Evolutionary conservation across 2,797 vertebrate species (phyloP), one percentile per base, ranked within the genome.

Genomic region (Sphenodon punctatus): DNA sequence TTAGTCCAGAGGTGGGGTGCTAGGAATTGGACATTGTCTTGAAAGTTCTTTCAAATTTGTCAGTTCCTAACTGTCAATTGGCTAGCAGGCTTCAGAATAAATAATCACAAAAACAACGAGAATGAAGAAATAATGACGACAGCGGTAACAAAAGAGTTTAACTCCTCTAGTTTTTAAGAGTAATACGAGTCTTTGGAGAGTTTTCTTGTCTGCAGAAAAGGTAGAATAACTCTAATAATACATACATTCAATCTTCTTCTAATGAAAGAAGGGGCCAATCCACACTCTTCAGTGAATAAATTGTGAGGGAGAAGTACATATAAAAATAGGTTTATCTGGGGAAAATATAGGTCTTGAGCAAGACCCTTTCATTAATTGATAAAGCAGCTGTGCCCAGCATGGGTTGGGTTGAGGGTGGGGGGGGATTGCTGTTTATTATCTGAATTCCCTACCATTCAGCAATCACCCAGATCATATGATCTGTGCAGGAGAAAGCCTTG

Each of bases 371-470:
- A 75, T 75, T 84, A 81, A 15, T 38, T 67, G 77, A 61, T 81
- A 84, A 67, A 68, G 71, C 82, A 82, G 65, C 63, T 68, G 78
- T 89, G 76, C 36, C 20, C 64, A 41, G 32, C 51, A 65, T 87
- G n/a, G n/a, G n/a, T n/a, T n/a, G n/a, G n/a, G n/a, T n/a, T n/a
- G n/a, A n/a, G n/a, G n/a, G n/a, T 88, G 80, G 53, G 68, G 68
- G 71, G 66, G 75, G 76, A 86, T 78, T 80, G 76, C 86, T 78
- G 66, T 89, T 90, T 84, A 74, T 82, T 79, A 83, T 78, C 75
- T 89, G 86, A 91, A 89, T 86, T 56, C 86, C 87, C 68, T 90
- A 64, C 81, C 86, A 88, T 85, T 90, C 89, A 86, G 78, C 81
- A 81, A 78, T 91, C 82, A 51, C 15, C 49, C 51, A 79, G 80